Evolutionary conservation across 2,888 invertebrate species (phyloP), one percentile per base, ranked within the genome.

Genomic region (Monoplex corrugatus): DNA sequence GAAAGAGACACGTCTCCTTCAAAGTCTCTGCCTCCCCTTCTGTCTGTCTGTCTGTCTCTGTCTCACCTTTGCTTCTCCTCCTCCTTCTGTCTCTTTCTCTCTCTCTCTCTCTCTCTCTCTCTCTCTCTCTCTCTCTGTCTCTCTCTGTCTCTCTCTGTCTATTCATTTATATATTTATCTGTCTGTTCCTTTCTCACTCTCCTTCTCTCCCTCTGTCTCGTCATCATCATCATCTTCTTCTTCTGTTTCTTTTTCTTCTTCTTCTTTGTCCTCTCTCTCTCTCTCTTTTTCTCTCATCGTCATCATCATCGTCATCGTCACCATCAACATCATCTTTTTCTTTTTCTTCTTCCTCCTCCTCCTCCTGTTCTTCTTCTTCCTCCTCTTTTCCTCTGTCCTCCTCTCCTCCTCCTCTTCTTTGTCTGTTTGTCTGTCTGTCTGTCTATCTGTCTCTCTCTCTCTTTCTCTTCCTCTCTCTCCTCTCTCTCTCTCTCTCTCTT

Each of bases 381-480:
- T 40, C 78, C 35, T 3, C 35, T 8, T 40, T 35, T 23, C 2
- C 35, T 35, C 78, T 78, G 16, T 78, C 40, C 40, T 23, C 19
- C 40, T 40, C 40, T 80, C 78, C 23, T 19, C 40, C 40, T 80
- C 40, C 40, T 40, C 40, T 40, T 80, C 40, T 80, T 40, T 40
- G 40, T 8, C 40, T 63, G n/a, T 35, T 6, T 35, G 63, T 82
- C 68, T 82, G 63, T 82, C 68, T 87, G 82, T 87, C 82, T 87
- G 63, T 87, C 80, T 87, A 82, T 87, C 87, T 82, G 82, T 87
- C 82, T 82, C 87, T 87, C 87, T 63, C 43, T 87, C 57, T 72
- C 35, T 72, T 10, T 72, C n/a, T 32, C 32, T 72, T 19, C 13
- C 35, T 38, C 35, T 72, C 23, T 19, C 2, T 72, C 72, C 10